Percentiles rank a stretch among this genome's conserved stretches.
Conservation (phyloP, 2,113 vertebrate genomes). For the Dicaeum eximium region DNA sequence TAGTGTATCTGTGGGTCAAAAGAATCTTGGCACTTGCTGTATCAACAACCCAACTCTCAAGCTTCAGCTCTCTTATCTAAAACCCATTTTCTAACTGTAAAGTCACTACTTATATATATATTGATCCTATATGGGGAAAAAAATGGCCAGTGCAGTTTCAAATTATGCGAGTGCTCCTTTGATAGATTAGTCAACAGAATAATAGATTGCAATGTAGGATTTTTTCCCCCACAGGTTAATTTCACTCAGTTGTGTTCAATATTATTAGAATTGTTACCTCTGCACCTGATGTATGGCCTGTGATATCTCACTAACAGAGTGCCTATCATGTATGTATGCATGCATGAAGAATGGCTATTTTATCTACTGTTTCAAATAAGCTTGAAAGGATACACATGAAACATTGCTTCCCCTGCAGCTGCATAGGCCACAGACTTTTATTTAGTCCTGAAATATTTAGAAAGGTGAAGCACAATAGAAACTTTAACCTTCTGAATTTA, state of each 20-base stretch:
- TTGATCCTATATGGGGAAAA: constrained; percentile 15
- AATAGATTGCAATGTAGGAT: not conserved
- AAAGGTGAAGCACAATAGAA: not conserved
- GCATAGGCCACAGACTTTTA: not conserved
- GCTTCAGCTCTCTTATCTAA: not conserved
- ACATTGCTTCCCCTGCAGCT: not conserved
- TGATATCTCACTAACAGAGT: not conserved
- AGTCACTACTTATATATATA: not conserved
- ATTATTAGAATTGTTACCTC: not conserved
- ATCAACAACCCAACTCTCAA: not conserved
- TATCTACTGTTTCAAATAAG: not conserved
- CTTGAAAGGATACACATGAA: not conserved
- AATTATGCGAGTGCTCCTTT: not conserved
- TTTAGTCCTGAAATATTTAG: not conserved
- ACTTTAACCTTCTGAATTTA: not conserved
- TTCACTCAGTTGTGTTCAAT: not conserved
- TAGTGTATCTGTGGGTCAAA: not conserved
- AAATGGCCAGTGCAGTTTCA: not conserved
- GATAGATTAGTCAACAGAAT: constrained; percentile 2
- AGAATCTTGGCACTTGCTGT: not conserved
- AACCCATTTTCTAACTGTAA: constrained; percentile 17
- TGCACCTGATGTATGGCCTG: not conserved
- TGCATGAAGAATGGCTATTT: not conserved
- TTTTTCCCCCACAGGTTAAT: not conserved
- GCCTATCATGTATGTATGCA: not conserved